Conservation (phyloP, 2,888 invertebrate species). For the Plagodis dolabraria region DNA sequence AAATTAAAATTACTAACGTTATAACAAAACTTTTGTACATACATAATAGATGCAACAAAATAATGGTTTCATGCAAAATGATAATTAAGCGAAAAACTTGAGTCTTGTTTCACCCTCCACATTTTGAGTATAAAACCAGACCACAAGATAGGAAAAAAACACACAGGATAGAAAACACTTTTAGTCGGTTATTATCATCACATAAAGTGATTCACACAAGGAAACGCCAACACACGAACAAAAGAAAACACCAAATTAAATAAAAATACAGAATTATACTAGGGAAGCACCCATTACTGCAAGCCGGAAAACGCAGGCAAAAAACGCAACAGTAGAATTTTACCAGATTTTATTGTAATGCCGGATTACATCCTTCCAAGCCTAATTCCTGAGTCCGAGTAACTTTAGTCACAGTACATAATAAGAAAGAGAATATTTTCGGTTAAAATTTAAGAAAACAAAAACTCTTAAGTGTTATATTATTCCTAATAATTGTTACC, state of each 20-base stretch:
- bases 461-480: background rate
- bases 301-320: constrained; percentile 39
- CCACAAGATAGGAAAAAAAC: background rate
- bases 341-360: constrained; percentile 38
- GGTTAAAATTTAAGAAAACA: background rate
- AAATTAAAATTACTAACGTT: background rate
- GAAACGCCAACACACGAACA: constrained; percentile 27
- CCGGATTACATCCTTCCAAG: constrained; percentile 5
- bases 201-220: constrained; percentile 18
- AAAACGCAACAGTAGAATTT: constrained; percentile 34
- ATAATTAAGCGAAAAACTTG: constrained; percentile 8
- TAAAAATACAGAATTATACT: constrained; percentile 3
- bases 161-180: constrained; percentile 2
- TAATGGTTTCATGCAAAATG: constrained; percentile 20
- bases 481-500: constrained; percentile 41
- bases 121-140: background rate
- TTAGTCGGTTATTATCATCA: constrained; percentile 21
- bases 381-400: constrained; percentile 40
- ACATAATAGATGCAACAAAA: constrained; percentile 4
- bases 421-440: no score
- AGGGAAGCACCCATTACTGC: constrained; percentile 18
- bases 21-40: background rate
- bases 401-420: constrained; percentile 31
- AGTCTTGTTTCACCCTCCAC: constrained; percentile 1
- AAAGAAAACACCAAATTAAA: constrained; percentile 7